phyloP scores from a whole-genome alignment of 2,797 vertebrate species.

The Sebastiscus albofasciatus region DNA sequence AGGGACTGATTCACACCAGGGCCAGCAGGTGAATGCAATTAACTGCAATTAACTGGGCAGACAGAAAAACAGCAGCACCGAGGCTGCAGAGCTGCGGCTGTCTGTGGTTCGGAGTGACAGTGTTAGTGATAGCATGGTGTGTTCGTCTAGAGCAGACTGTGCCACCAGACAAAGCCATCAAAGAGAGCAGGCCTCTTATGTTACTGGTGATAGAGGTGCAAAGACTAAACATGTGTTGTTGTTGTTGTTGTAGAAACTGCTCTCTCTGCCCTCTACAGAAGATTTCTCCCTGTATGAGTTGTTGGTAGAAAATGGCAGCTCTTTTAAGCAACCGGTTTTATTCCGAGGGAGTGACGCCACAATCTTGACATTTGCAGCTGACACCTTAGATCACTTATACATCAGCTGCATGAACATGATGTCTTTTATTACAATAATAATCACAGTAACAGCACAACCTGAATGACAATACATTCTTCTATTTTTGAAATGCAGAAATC shows the following conservation, averaged over 20 bases:
- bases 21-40: conserved; percentile 58
- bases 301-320: neutral
- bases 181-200: neutral
- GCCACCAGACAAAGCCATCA: neutral
- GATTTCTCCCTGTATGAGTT: neutral
- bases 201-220: neutral
- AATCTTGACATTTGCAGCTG: conserved; percentile 27
- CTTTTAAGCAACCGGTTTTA: neutral
- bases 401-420: neutral
- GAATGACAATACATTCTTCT: neutral
- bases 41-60: conserved; percentile 52
- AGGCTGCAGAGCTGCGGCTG: neutral
- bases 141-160: neutral
- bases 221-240: neutral
- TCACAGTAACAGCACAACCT: neutral
- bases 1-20: conserved; percentile 31
- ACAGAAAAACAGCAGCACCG: conserved; percentile 10
- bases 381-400: neutral
- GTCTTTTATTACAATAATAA: neutral
- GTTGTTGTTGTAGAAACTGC: rapidly evolving
- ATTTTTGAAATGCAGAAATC: neutral
- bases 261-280: neutral
- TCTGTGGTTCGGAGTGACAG: neutral
- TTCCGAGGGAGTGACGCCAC: neutral
- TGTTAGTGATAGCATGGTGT: neutral